Evolutionary conservation across 2,888 invertebrate species (phyloP).

Genomic region (Eilema sororculum): DNA sequence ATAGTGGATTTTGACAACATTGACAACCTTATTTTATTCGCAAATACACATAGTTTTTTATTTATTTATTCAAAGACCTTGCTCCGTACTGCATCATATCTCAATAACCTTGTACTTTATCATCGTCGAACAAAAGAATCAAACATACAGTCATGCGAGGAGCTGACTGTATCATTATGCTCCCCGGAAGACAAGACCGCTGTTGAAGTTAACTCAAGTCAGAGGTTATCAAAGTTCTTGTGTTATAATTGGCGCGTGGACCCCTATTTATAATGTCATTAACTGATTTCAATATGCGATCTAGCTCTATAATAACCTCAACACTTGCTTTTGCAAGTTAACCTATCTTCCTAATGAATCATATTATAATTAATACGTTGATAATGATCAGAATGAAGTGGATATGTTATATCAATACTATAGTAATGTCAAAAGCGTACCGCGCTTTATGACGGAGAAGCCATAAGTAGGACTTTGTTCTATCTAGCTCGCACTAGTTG

Average conservation of each 20-base stretch:
- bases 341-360: neutral
- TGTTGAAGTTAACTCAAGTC: slow-evolving; percentile 35
- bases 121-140: neutral
- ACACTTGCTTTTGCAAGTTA: neutral
- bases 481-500: no score
- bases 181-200: slow-evolving; percentile 6
- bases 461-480: no score
- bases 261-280: neutral
- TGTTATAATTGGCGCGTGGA: slow-evolving; percentile 38
- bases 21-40: no score
- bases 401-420: neutral
- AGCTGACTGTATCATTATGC: neutral
- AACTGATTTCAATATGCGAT: neutral
- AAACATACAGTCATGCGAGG: no score
- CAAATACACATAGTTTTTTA: neutral
- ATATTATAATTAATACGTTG: neutral
- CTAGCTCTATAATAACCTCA: neutral
- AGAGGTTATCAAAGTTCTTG: slow-evolving; percentile 47
- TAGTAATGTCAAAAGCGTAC: neutral
- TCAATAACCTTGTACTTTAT: neutral
- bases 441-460: neutral
- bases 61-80: neutral
- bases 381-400: neutral
- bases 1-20: no score
- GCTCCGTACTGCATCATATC: neutral